These are phyloP conservation scores for Desoria tigrina DNA, from an alignment of 2,888 invertebrate genomes.

Conservation along the genomic window DNA sequence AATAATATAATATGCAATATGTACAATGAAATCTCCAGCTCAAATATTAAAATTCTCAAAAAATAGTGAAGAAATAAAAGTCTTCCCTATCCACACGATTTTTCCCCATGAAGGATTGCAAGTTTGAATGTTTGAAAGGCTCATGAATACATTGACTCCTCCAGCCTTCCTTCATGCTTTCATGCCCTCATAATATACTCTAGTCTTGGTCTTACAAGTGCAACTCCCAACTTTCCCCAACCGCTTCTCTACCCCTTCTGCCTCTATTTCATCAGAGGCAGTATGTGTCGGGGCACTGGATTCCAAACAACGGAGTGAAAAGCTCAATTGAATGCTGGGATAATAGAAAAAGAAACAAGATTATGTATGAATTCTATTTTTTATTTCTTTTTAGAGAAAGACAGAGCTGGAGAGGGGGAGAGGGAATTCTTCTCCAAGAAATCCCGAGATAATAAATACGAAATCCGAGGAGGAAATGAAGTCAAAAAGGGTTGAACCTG, in stretches of 20 bases:
- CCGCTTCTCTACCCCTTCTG: background rate
- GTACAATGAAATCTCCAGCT: no score
- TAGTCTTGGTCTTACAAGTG: no score
- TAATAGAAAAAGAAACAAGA: slow-evolving; percentile 23
- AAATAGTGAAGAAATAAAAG: no score
- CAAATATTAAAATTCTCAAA: no score
- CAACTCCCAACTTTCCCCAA: background rate
- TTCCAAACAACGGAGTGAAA: background rate
- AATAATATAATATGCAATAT: no score
- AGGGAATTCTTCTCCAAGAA: background rate
- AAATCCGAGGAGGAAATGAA: slow-evolving; percentile 9
- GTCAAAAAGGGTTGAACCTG: slow-evolving; percentile 10
- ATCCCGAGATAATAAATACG: slow-evolving; percentile 10
- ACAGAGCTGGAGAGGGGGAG: slow-evolving; percentile 1
- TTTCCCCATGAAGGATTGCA: no score
- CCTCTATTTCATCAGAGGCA: background rate
- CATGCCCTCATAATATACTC: no score
- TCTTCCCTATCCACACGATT: no score
- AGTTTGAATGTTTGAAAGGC: background rate
- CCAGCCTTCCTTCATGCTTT: no score
- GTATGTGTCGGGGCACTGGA: background rate
- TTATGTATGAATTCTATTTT: slow-evolving; percentile 13
- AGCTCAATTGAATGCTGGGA: slow-evolving; percentile 7
- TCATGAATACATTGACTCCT: slow-evolving; percentile 8
- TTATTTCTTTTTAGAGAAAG: background rate